Percentiles rank a stretch among this genome's conserved stretches.
phyloP scores from a whole-genome alignment of 2,113 vertebrate genomes.

The Pomatostomus ruficeps region DNA sequence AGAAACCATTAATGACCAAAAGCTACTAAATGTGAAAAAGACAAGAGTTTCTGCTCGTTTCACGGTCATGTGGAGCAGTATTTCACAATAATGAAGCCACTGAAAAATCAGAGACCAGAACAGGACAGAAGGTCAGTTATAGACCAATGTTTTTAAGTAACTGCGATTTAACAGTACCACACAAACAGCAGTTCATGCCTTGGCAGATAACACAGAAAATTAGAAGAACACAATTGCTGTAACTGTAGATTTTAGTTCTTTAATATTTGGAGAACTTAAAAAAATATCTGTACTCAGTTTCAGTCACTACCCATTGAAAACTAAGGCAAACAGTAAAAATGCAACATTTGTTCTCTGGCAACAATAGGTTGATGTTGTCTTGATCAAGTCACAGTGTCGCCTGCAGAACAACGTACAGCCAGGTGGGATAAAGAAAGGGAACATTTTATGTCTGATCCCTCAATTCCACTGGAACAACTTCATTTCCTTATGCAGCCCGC shows the following conservation, averaged over 20 bases:
- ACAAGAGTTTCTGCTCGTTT: neutral
- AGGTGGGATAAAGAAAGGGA: neutral
- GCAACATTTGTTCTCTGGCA: neutral
- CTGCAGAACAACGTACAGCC: neutral
- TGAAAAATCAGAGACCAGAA: neutral
- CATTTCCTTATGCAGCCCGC: neutral
- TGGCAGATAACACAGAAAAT: neutral
- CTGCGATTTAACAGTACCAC: neutral
- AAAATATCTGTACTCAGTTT: accelerated
- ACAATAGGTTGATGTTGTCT: neutral
- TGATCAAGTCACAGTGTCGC: neutral
- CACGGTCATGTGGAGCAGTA: neutral
- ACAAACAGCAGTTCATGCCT: neutral
- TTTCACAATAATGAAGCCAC: neutral
- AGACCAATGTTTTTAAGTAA: neutral
- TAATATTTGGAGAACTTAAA: neutral
- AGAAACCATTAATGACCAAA: neutral
- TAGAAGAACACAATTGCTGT: neutral
- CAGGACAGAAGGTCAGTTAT: neutral
- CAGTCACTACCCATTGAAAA: neutral
- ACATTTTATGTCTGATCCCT: neutral
- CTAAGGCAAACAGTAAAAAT: neutral
- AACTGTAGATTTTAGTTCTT: neutral
- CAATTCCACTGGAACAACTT: neutral
- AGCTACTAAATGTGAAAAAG: neutral